Base-by-base conservation (phyloP, 2,797 vertebrate species). In the Periophthalmus magnuspinnatus region DNA sequence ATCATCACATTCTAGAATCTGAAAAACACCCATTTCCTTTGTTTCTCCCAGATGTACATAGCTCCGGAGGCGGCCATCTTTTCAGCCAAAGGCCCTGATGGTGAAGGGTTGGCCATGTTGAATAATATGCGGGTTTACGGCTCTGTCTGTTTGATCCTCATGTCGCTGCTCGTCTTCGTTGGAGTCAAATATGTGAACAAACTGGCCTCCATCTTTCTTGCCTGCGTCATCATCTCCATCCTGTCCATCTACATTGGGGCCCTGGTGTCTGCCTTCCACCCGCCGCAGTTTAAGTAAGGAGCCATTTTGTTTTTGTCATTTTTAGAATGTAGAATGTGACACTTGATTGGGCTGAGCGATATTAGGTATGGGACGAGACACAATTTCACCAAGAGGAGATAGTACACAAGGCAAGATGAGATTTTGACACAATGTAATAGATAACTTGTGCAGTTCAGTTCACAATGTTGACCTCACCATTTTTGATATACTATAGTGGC, bases 41-140 rank as follows among this genome's bases (percentile, higher is more conserved):
- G n/a, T 38, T 17, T 47, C 6, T 64, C 63, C 68, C 88, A 97
- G 96, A 91, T 95, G 74, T 97, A 97, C 85, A 95, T 97, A 0
- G 87, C 89, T 0, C 96, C 96, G 0, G 76, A 87, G 10, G 94
- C 93, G 0, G 94, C 94, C 74, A 94, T 97, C 72, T 96, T 97
- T 67, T 79, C 70, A 7, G 85, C 93, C 0, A 76, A 88, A 1
- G 70, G 86, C 19, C 86, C 82, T 0, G 90, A 93, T 28, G 94
- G 93, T 2, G 94, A 95, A 56, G 90, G 92, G 0, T 93, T 93
- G 0, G 94, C 95, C 79, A 93, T 95, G 95, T 81, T 97, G 71
- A 97, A 97, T 84, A 97, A 96, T 90, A 96, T 97, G 96, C 93
- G 96, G 0, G 88, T 97, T 22, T 97, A 97, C 57, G 96, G 96